Percentiles rank a stretch among this genome's conserved stretches.
These are phyloP conservation scores for Archips crataeganus DNA, from an alignment of 2,888 invertebrate species.

Conservation along the genomic window DNA sequence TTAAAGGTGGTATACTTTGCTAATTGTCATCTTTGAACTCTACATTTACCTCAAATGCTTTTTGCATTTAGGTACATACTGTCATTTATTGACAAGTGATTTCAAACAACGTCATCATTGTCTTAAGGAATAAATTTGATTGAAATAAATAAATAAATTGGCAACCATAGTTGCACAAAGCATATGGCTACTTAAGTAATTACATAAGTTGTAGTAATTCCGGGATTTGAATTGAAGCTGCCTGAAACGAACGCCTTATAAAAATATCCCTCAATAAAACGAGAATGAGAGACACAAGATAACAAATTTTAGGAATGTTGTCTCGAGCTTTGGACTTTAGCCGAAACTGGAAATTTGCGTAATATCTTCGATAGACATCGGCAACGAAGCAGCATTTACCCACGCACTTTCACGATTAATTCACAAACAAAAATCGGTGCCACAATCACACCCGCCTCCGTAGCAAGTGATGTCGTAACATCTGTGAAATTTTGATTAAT, in stretches of 20 bases:
- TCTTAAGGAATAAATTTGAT: too few relatives aligned
- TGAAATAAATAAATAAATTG: too few relatives aligned
- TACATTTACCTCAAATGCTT: too few relatives aligned
- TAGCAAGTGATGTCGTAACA: slow-evolving; percentile 52
- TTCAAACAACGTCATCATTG: too few relatives aligned
- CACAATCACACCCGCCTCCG: slow-evolving; percentile 52
- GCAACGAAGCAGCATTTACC: slow-evolving; percentile 55
- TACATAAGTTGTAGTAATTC: neutral
- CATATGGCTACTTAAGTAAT: too few relatives aligned
- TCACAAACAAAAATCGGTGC: slow-evolving; percentile 54
- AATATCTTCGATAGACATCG: slow-evolving; percentile 46
- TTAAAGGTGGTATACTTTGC: too few relatives aligned
- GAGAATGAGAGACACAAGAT: neutral
- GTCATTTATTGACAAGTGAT: too few relatives aligned
- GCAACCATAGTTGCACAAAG: too few relatives aligned
- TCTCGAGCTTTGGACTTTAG: slow-evolving; percentile 29
- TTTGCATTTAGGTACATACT: too few relatives aligned
- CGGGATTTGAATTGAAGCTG: neutral
- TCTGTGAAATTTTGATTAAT: slow-evolving; percentile 64
- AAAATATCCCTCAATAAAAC: neutral
- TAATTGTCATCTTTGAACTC: too few relatives aligned
- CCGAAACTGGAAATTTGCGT: slow-evolving; percentile 38
- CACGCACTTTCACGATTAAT: slow-evolving; percentile 69
- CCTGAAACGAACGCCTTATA: neutral
- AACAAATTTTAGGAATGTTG: slow-evolving; percentile 22